A percentile compares a stretch with the other conserved stretches of the same genome.
Evolutionary conservation across 2,888 invertebrate species (phyloP).

Genomic region (Trichacis sp.): DNA sequence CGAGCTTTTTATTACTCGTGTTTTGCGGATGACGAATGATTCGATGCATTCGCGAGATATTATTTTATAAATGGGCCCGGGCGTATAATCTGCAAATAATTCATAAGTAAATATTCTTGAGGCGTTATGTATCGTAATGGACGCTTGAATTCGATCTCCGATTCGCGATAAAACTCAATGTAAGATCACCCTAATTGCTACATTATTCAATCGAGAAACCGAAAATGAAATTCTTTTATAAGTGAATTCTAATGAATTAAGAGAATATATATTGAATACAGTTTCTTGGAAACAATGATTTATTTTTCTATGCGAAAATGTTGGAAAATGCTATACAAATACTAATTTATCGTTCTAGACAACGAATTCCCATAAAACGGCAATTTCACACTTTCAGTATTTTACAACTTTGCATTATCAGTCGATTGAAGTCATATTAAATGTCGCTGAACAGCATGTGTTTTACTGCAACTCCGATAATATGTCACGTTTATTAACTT

Average conservation of each 20-base stretch:
- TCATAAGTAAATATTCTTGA: slow-evolving; percentile 13
- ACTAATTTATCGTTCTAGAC: neutral
- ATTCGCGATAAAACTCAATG: neutral
- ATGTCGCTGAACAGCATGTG: neutral
- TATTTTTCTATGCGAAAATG: too few species aligned
- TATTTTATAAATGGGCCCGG: slow-evolving; percentile 15
- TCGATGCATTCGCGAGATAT: slow-evolving; percentile 15
- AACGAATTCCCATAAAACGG: neutral
- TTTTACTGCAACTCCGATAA: neutral
- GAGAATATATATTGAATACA: too few species aligned
- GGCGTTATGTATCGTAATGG: neutral
- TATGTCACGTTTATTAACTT: neutral
- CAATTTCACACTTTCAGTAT: neutral
- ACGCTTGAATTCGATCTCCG: neutral
- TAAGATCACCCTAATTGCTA: neutral
- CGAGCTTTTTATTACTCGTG: too few species aligned
- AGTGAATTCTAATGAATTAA: too few species aligned
- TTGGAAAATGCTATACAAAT: neutral
- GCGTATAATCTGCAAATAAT: slow-evolving; percentile 14
- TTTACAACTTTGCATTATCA: neutral
- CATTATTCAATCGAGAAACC: neutral
- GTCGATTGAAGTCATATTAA: neutral
- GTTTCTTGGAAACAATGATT: too few species aligned
- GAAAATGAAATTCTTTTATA: too few species aligned
- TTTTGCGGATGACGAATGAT: slow-evolving; percentile 15